Base-by-base conservation (phyloP, 92 coral and sea anemone genomes). In the Paragorgia papillata region DNA sequence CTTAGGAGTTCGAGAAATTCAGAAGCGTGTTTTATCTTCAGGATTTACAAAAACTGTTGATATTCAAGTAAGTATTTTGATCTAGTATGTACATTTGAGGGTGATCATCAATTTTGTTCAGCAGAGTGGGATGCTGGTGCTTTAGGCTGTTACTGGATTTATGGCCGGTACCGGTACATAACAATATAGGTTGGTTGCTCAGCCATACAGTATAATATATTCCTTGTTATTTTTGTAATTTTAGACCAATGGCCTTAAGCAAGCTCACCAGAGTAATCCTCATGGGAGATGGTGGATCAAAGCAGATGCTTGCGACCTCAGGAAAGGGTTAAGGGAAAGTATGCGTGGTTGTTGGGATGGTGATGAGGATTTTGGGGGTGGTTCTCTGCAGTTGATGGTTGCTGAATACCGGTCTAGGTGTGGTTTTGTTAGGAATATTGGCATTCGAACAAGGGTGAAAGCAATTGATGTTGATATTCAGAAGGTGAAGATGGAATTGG, bases 291-390 rank as follows among this genome's bases (percentile, higher is more conserved):
- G 86, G 86, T 82, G 85, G 80, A 29, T 71, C 15, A 81, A 81
- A n/a, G 80, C 80, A 24, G 80, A 81, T 81, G 85, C 85, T 18
- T 63, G 76, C 24, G 78, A 82, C 75, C 33, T 74, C 8, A 73
- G 63, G 24, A 21, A 31, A 49, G 86, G 86, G n/a, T 66, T 82
- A 50, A 17, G 82, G 24, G 82, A 82, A 57, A 51, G 76, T 29
- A 44, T 32, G 81, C n/a, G n/a, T n/a, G n/a, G n/a, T n/a, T n/a
- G n/a, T n/a, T n/a, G n/a, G n/a, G n/a, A n/a, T n/a, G n/a, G 82
- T 63, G 86, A 82, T 75, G 82, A n/a, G 63, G 86, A 82, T 65
- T 62, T 82, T 13, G 86, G 82, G 20, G 63, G 53, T 59, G 62
- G 63, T 9, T 62, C 58, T 48, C 19, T 82, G 57, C 57, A 56